Evolutionary conservation across 1,140 invertebrate species (phyloP), one percentile per base, ranked within the genome.

Genomic region (Harpegnathos saltator): DNA sequence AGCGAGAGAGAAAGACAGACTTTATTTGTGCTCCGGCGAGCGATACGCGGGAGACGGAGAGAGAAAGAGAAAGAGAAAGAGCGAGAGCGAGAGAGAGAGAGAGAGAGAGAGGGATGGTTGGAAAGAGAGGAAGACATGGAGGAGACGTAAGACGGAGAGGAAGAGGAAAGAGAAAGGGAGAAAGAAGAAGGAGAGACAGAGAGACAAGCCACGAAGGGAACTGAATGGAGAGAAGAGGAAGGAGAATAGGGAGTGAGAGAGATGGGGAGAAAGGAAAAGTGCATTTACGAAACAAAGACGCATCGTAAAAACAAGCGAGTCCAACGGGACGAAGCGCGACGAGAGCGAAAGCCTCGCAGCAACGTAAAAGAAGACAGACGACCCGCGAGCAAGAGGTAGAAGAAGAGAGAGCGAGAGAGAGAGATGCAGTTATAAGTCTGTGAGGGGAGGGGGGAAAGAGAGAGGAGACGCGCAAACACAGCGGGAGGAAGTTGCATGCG

Each of bases 71-170:
- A 63, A 74, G 19, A n/a, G n/a, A n/a, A n/a, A n/a, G 56, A 59
- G 84, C 50, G 56, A 80, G n/a, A 48, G 61, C 58, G 61, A 33
- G 52, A 80, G 83, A 82, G 74, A 19, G 62, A 84, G 54, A 48
- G 61, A 83, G 65, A n/a, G 65, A 15, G 61, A 52, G 63, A 52
- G 19, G 12, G 26, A 54, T n/a, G 11, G 50, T 29, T 14, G 48
- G 26, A n/a, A 7, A 56, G 19, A 38, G 24, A 48, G 58, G 68
- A 29, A 75, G 72, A 66, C 22, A 63, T n/a, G 68, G 44, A 33
- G 38, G 83, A 72, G 82, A 82, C 74, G 68, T 62, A 85, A 82
- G 83, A 82, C 80, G 50, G 73, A 84, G 63, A 61, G 38, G 82
- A 22, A 52, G 26, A 63, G 52, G 11, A 33, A 69, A 52, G 44